Base-by-base conservation (phyloP, 2,797 vertebrate species). In the Pteronotus mesoamericanus region DNA sequence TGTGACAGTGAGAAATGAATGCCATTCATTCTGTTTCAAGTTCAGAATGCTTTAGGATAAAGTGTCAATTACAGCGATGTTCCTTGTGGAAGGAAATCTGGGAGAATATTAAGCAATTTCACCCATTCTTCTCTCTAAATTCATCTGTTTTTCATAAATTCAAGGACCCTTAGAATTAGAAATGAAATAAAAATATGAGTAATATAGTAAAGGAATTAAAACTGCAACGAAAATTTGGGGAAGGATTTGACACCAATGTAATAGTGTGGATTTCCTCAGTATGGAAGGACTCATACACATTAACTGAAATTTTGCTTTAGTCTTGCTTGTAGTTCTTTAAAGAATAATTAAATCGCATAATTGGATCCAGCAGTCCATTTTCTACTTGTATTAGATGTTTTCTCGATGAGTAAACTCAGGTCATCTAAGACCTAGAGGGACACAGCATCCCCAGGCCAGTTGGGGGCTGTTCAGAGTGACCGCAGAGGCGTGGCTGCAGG, bases 101-200 rank as follows among this genome's bases (percentile, higher is more conserved):
- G 34, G 48, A 71, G 87, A 68, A 64, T 24, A 39, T 32, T 11
- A 34, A 37, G 51, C 22, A 29, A 7, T 71, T 89, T 80, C 42
- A 32, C 16, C n/a, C 78, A 1, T 14, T 89, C 3, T 75, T 92
- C 34, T 37, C 32, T 32, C n/a, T 6, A 53, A 69, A 48, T 72
- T n/a, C 15, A 72, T 59, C 64, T 37, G 3, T 11, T 21, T 93
- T 83, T 57, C 55, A 32, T 86, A 53, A 95, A 42, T n/a, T 96
- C 53, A 68, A 80, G 71, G 34, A 44, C 48, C 46, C 34, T 77
- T 74, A 80, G 89, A 94, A 37, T 78, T 69, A 48, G n/a, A 80
- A 64, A 75, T 55, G 46, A 82, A 91, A 79, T 48, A 57, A 55
- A 78, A 85, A 61, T 32, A 37, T 14, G 46, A 72, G 18, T 44